phyloP scores from a whole-genome alignment of 2,113 vertebrate genomes.

The Rhipidura dahli region DNA sequence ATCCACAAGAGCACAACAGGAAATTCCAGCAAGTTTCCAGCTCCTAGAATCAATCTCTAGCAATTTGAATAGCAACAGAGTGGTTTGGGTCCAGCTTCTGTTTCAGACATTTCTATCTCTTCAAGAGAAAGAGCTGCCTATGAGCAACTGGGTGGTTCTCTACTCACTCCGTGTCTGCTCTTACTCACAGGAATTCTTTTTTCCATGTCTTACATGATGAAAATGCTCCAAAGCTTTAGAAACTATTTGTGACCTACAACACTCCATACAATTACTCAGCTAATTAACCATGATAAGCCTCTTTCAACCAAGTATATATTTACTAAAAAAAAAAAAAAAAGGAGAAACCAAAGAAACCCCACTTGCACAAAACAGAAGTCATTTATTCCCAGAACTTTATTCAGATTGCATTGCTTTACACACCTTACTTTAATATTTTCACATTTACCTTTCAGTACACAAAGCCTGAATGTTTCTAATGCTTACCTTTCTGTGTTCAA shows the following conservation, averaged over 20 bases:
- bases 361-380: not conserved
- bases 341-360: accelerated
- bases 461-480: not conserved
- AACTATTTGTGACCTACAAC: not conserved
- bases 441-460: not conserved
- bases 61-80: not conserved
- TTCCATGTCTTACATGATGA: not conserved
- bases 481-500: slow-evolving; percentile 88
- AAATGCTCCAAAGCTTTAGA: not conserved
- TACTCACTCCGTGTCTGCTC: not conserved
- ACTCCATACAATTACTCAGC: not conserved
- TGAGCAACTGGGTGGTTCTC: not conserved
- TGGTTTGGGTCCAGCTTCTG: not conserved
- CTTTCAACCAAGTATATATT: not conserved
- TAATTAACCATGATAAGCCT: not conserved
- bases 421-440: not conserved
- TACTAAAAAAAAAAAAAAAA: not conserved
- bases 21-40: not conserved
- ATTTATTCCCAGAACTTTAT: not conserved
- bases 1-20: not conserved
- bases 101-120: not conserved
- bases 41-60: not conserved
- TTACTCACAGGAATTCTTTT: not conserved
- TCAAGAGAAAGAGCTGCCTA: not conserved
- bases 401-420: not conserved